phyloP scores from a whole-genome alignment of 37 sponge, comb jelly and placozoan species.

The Beroe forskalii region DNA sequence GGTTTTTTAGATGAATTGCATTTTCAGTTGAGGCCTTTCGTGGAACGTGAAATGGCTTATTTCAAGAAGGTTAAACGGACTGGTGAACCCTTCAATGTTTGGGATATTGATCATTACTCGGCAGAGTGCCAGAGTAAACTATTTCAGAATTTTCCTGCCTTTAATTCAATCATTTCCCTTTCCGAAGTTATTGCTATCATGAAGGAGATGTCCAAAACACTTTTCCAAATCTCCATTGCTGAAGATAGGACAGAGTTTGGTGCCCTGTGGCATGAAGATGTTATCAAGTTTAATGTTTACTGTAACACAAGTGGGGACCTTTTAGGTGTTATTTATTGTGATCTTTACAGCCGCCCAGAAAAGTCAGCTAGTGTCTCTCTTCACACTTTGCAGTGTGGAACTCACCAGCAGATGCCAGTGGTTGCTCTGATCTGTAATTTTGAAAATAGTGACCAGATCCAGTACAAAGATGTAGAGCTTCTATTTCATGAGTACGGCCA shows the following conservation, averaged over 20 bases:
- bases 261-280: slow-evolving; percentile 76
- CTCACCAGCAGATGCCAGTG: slow-evolving; percentile 73
- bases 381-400: slow-evolving; percentile 81
- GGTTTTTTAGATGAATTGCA: slow-evolving; percentile 73
- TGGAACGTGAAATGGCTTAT: slow-evolving; percentile 66
- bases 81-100: slow-evolving; percentile 56
- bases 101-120: slow-evolving; percentile 72
- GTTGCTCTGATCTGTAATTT: slow-evolving; percentile 76
- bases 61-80: slow-evolving; percentile 50
- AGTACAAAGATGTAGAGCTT: slow-evolving; percentile 64
- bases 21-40: slow-evolving; percentile 68
- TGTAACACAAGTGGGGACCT: slow-evolving; percentile 66
- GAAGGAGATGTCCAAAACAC: slow-evolving; percentile 63
- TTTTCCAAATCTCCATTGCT: slow-evolving; percentile 72
- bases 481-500: slow-evolving; percentile 97
- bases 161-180: slow-evolving; percentile 67
- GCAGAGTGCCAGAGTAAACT: slow-evolving; percentile 35
- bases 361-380: slow-evolving; percentile 76
- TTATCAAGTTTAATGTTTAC: slow-evolving; percentile 66
- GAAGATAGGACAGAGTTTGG: slow-evolving; percentile 32
- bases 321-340: slow-evolving; percentile 78
- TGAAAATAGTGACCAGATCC: neutral
- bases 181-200: slow-evolving; percentile 73
- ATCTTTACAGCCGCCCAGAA: slow-evolving; percentile 68
- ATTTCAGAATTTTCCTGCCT: neutral